phyloP scores from a whole-genome alignment of 2,888 invertebrate genomes.

The Cenopis cana region DNA sequence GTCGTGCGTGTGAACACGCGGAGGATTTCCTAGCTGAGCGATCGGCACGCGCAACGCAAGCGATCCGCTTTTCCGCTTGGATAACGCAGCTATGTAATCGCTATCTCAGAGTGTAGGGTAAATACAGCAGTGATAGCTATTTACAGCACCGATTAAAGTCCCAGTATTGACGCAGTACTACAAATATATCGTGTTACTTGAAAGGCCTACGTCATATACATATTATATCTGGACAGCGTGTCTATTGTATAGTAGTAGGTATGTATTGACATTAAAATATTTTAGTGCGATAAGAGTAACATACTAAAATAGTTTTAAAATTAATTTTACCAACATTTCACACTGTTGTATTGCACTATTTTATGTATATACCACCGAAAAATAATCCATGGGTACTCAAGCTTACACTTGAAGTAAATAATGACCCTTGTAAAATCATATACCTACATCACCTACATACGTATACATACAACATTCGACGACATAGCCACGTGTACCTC shows the following conservation, averaged over 20 bases:
- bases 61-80: conserved; percentile 17
- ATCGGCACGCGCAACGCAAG: conserved; percentile 11
- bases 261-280: too few species aligned
- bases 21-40: conserved; percentile 34
- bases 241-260: too few species aligned
- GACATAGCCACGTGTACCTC: conserved; percentile 11
- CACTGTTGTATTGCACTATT: too few species aligned
- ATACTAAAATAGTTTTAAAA: too few species aligned
- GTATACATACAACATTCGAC: neutral
- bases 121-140: neutral
- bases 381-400: too few species aligned
- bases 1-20: conserved; percentile 36
- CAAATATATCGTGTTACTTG: neutral
- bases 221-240: too few species aligned
- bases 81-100: conserved; percentile 13
- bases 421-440: neutral
- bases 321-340: too few species aligned
- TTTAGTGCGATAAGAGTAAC: too few species aligned
- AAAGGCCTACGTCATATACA: too few species aligned
- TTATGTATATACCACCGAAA: too few species aligned
- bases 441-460: too few species aligned
- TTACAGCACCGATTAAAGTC: neutral
- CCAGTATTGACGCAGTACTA: too few species aligned
- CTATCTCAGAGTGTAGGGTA: neutral
- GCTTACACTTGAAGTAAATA: neutral